Conservation (phyloP, 2,113 vertebrate species). For the Daboia siamensis region DNA sequence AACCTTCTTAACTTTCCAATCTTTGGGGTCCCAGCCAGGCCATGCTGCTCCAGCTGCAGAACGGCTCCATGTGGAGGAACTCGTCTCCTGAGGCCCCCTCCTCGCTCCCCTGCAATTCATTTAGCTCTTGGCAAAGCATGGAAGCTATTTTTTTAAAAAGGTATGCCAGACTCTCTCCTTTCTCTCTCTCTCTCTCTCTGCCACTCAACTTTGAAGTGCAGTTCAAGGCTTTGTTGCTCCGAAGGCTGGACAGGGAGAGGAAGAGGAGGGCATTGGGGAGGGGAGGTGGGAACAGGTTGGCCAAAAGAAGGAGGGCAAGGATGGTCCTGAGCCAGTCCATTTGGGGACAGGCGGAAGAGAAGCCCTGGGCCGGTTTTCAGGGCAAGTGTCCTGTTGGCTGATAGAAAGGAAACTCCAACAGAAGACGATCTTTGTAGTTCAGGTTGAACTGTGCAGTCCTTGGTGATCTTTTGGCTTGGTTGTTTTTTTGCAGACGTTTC, state of each 20-base stretch:
- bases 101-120: constrained; percentile 53
- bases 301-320: constrained; percentile 28
- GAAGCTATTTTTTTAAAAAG: constrained; percentile 61
- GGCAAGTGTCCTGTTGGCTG: neutral
- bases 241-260: neutral
- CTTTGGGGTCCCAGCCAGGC: neutral
- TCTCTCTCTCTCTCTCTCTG: constrained; percentile 36
- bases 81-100: neutral
- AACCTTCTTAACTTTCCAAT: neutral
- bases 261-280: neutral
- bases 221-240: constrained; percentile 52
- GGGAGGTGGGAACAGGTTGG: neutral
- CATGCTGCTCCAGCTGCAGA: neutral
- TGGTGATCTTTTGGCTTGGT: neutral
- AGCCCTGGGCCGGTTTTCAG: neutral
- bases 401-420: neutral
- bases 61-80: constrained; percentile 24
- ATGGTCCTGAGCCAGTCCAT: neutral
- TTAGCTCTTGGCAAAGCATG: constrained; percentile 39
- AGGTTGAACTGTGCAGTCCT: neutral
- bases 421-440: neutral
- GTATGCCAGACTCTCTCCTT: constrained; percentile 32
- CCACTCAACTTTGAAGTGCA: constrained; percentile 55
- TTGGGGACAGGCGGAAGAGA: neutral
- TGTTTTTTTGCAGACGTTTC: neutral